Base-by-base conservation (phyloP, 2,797 vertebrate species). In the Sphenopsis melanotis region DNA sequence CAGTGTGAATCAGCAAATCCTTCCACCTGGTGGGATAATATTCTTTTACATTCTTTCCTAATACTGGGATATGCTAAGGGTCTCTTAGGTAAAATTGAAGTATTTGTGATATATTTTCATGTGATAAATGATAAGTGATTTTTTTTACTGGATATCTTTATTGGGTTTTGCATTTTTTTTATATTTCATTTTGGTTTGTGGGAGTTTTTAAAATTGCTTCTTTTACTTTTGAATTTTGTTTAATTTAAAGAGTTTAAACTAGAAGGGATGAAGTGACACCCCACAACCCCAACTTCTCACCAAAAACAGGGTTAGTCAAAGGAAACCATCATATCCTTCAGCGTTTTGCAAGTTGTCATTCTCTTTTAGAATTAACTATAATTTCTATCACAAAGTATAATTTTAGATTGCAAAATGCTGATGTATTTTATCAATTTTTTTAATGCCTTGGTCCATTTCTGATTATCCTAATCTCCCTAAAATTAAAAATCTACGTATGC, bases 271-370 rank as follows among this genome's bases (percentile, higher is more conserved):
- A 82, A n/a, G 4, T 9, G 24, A 22, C 15, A 71, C 2, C 8
- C 7, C 6, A 49, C 6, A 42, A 50, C 2, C 1, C 3, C 4
- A 6, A 24, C 2, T 22, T 4, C 4, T 21, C 10, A 9, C 11
- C 3, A 10, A 30, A 52, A 41, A 23, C 49, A 42, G 30, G 0
- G 2, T n/a, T 60, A 23, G 3, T 66, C 15, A 84, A 44, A 72
- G 13, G 22, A 83, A 87, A n/a, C 2, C 3, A 32, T 47, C 4
- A 41, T 24, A 14, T n/a, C 12, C 23, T 7, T 60, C 11, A 1
- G 7, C 23, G 3, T 65, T 26, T 34, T 42, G 10, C 8, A 87
- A 60, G 10, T 11, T 87, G 2, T 36, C 26, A 26, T 61, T 89
- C 22, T 39, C 26, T 49, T 84, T 66, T 39, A 69, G 15, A 66